Evolutionary conservation across 2,888 invertebrate species (phyloP).

Genomic region (Campopleginae sp.): DNA sequence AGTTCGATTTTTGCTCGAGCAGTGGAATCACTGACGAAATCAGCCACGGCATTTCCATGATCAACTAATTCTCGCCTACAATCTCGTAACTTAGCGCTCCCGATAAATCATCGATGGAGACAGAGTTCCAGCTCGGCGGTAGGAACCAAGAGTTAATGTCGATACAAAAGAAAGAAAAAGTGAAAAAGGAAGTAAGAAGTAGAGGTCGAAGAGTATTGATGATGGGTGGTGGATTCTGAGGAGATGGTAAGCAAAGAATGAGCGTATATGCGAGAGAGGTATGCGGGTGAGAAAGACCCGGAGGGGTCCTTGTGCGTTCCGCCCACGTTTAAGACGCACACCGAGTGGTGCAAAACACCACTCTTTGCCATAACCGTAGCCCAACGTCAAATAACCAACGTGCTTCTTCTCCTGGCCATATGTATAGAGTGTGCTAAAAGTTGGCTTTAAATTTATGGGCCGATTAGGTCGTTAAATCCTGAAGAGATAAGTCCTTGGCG

Average conservation of each 20-base stretch:
- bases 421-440: neutral
- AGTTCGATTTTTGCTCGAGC: conserved; percentile 19
- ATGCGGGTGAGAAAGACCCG: conserved; percentile 82
- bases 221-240: conserved; percentile 16
- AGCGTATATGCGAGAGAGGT: conserved; percentile 74
- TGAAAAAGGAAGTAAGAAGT: conserved; percentile 21
- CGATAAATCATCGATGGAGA: conserved; percentile 42
- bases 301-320: conserved; percentile 76
- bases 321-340: conserved; percentile 80
- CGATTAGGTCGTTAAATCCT: neutral
- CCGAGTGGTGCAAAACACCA: conserved; percentile 68
- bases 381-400: conserved; percentile 40
- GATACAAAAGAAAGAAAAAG: conserved; percentile 10
- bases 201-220: conserved; percentile 31
- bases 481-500: neutral
- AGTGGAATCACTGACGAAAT: conserved; percentile 25
- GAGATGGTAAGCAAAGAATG: conserved; percentile 37
- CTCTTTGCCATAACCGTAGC: conserved; percentile 60
- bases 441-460: neutral
- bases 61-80: conserved; percentile 16
- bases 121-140: neutral
- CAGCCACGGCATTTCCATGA: neutral
- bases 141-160: conserved; percentile 7
- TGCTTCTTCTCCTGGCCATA: conserved; percentile 6
- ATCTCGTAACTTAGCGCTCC: neutral